These are phyloP conservation scores for Amblyteles armatorius DNA, from an alignment of 2,888 invertebrate species.

Conservation along the genomic window DNA sequence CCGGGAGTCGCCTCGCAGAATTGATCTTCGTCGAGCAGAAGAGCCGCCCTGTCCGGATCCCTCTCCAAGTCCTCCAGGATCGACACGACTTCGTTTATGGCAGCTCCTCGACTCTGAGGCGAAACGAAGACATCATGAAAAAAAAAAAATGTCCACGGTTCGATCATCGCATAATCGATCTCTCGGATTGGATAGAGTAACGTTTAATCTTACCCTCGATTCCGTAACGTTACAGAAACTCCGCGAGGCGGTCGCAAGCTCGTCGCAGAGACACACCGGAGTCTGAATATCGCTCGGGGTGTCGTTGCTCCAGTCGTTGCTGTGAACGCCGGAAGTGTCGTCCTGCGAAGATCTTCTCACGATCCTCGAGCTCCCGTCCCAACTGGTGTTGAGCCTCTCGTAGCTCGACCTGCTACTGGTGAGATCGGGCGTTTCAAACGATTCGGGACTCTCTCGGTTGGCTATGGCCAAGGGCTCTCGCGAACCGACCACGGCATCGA, in stretches of 20 bases:
- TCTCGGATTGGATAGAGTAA: background rate
- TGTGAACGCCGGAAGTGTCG: slow-evolving; percentile 77
- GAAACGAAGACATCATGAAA: background rate
- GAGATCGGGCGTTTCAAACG: slow-evolving; percentile 63
- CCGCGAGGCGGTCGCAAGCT: slow-evolving; percentile 60
- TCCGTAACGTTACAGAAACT: slow-evolving; percentile 64
- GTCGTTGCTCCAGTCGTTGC: slow-evolving; percentile 74
- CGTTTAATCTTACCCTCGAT: slow-evolving; percentile 58
- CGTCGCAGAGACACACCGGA: slow-evolving; percentile 64
- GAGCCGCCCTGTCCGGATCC: slow-evolving; percentile 66
- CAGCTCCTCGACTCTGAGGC: slow-evolving; percentile 46
- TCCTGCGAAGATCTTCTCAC: slow-evolving; percentile 67
- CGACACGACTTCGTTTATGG: slow-evolving; percentile 74
- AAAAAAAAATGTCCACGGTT: background rate
- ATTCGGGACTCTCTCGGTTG: slow-evolving; percentile 61
- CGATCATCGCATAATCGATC: background rate
- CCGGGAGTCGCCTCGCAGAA: slow-evolving; percentile 72
- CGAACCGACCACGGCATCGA: slow-evolving; percentile 22
- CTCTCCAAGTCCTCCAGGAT: slow-evolving; percentile 73
- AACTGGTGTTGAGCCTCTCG: slow-evolving; percentile 69
- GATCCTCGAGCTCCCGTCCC: slow-evolving; percentile 66
- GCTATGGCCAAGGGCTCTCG: slow-evolving; percentile 53
- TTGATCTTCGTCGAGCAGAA: slow-evolving; percentile 74
- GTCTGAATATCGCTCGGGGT: slow-evolving; percentile 68
- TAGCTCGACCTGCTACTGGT: slow-evolving; percentile 71